These are phyloP conservation scores for Vesta saturnalis DNA, from an alignment of 2,888 invertebrate species.

Conservation along the genomic window DNA sequence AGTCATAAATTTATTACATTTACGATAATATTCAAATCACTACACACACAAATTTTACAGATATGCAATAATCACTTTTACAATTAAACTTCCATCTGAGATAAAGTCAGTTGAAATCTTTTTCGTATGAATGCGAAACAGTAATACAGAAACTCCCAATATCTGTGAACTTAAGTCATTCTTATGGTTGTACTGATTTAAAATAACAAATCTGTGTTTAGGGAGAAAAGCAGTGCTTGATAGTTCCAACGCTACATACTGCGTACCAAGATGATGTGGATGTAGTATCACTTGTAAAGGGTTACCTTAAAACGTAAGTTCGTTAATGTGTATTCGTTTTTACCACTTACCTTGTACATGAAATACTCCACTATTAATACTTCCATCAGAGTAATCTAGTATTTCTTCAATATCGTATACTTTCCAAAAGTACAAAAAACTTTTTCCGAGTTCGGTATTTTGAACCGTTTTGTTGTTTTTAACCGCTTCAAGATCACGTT, in stretches of 20 bases:
- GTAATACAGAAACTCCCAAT: conserved; percentile 47
- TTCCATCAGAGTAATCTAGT: conserved; percentile 47
- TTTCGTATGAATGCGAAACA: conserved; percentile 62
- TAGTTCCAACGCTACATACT: conserved; percentile 50
- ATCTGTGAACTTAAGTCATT: conserved; percentile 50
- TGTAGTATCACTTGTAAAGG: conserved; percentile 51
- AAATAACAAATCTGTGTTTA: conserved; percentile 57
- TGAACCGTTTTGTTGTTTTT: conserved; percentile 52
- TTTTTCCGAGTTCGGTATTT: conserved; percentile 48
- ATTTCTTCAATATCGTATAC: conserved; percentile 50
- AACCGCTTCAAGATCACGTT: conserved; percentile 47
- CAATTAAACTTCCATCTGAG: conserved; percentile 62
- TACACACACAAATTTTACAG: too few species aligned
- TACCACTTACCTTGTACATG: conserved; percentile 39
- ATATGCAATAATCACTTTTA: conserved; percentile 64
- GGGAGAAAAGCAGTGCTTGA: conserved; percentile 48
- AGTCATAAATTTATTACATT: too few species aligned
- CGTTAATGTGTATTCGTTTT: too few species aligned
- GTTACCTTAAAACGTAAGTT: conserved; percentile 49
- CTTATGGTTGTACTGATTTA: conserved; percentile 46
- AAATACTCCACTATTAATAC: conserved; percentile 48
- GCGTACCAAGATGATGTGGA: conserved; percentile 48
- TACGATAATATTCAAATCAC: too few species aligned
- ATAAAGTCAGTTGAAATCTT: conserved; percentile 63
- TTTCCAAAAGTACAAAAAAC: conserved; percentile 56